Base-by-base conservation (phyloP, 2,797 vertebrate genomes). In the Ctenopoma multispine region DNA sequence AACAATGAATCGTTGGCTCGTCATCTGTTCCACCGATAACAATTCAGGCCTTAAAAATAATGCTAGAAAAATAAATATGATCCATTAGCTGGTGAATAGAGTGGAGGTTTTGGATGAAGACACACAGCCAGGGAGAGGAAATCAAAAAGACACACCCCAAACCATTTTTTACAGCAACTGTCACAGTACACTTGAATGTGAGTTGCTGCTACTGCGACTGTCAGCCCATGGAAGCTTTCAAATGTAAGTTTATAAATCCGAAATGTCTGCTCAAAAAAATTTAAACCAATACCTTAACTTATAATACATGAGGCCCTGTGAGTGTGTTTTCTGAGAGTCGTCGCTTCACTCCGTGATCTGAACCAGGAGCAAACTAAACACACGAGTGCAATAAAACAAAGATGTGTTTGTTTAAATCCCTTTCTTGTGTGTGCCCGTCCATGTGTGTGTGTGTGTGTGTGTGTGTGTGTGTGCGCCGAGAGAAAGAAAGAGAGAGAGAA, bases 371-470 rank as follows among this genome's bases (percentile, higher is more conserved):
- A 72, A 81, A 80, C 66, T 27, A 50, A 77, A 79, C 54, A 75
- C 31, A 69, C 20, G 56, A 72, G 66, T 12, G 18, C 62, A 69
- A 81, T 77, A 41, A 81, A 63, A 87, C 72, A 81, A 84, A 81
- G 66, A 66, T 69, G 70, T 29, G 68, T 87, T 75, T 79, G 65
- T 70, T 80, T 80, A 57, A 79, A 69, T 63, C 24, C 58, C 44
- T 51, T 50, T 69, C 43, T 68, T 48, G 20, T 21, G 55, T 24
- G 49, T 7, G 61, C n/a, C 40, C 18, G 20, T 34, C 18, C 23
- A 49, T 29, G n/a, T 51, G 36, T 63, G 44, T 27, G 17, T 59
- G 51, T 57, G 29, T 31, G 17, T 59, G 57, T 57, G 27, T 29
- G 27, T 29, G 27, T 29, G 27, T 29, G 27, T 29, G 27, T 29